Evolutionary conservation across 2,888 invertebrate genomes (phyloP), one percentile per base, ranked within the genome.

Genomic region (Oscheius sp.): DNA sequence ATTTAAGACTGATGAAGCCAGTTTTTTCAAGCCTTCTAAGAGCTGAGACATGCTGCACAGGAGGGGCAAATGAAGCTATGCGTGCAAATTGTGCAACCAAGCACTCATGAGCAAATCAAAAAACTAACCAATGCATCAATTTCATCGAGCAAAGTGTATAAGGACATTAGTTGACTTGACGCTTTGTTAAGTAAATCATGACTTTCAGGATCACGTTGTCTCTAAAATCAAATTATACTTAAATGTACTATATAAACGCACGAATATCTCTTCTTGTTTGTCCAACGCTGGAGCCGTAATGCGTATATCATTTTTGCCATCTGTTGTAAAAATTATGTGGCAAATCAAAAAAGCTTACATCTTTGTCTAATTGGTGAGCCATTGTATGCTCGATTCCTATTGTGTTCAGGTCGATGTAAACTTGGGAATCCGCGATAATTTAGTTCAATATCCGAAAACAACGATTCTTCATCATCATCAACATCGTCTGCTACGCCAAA

Each of bases 401-500:
- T 15, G 3, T 29, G 17, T 25, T 29, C 42, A 29, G 61, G 29
- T 17, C 17, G 25, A n/a, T n/a, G n/a, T n/a, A n/a, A n/a, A n/a
- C n/a, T n/a, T n/a, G n/a, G n/a, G n/a, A n/a, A n/a, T 31, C 31
- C 15, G 6, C 17, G 20, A 45, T 15, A 29, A 45, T 61, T 45
- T 8, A 61, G 27, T 3, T 27, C 12, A 2, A 61, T 15, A 42
- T 61, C 42, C 3, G 42, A 39, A 31, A 61, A 61, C 17, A 29
- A 15, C 20, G 61, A 42, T 17, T 61, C 61, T 27, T 42, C 61
- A 42, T 61, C 61, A 25, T 42, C 61, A 29, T 25, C 45, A 29
- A 31, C 29, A 15, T 12, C 31, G 34, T 55, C 37, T 4, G 42
- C 42, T 17, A 15, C 15, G 12, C 42, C 42, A 20, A 42, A 42